Evolutionary conservation across 2,113 vertebrate genomes (phyloP), one percentile per base, ranked within the genome.

Genomic region (Scytalopus superciliaris): DNA sequence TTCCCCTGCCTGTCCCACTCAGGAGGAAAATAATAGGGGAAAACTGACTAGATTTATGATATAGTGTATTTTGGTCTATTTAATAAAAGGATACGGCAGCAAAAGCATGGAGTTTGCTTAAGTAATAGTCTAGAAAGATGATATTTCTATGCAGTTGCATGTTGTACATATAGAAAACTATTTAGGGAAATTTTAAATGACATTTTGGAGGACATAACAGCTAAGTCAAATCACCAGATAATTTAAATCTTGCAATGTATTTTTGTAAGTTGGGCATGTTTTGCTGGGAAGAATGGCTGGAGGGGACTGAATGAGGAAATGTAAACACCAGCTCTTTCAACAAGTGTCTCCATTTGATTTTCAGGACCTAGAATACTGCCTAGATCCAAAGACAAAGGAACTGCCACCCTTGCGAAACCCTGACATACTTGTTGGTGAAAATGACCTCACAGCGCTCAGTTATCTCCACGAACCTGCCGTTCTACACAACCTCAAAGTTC

Each of bases 381-480:
- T 99, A 30, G 99, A 99, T 87, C 98, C 98, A 2, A 99, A 99
- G 92, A 99, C 98, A 0, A 99, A 99, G 97, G 99, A 99, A 75
- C 97, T 99, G 42, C 99, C 99, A 7, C 99, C 99, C 63, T 91
- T 99, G 93, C 98, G 99, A 83, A 99, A 99, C 97, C 99, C 99
- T 3, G 99, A 99, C 97, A 99, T 99, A 89, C 98, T 99, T 67
- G 99, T 99, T 37, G 99, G 99, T 12, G 99, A 99, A 93, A 99
- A 99, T 93, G 99, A 99, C 98, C 99, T 99, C 93, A 99, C 99
- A 6, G 99, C 99, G 0, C 99, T 99, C 90, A 99, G 99, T 84
- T 99, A 99, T 92, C 99, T 99, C 64, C 99, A 99, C 1, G 99
- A 99, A 95, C 99, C 99, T 2, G 99, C 99, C 2, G 98, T 99